A percentile compares a stretch with the other conserved stretches of the same genome.
These are phyloP conservation scores for Stenodema calcarata DNA, from an alignment of 2,888 invertebrate species.

Conservation along the genomic window DNA sequence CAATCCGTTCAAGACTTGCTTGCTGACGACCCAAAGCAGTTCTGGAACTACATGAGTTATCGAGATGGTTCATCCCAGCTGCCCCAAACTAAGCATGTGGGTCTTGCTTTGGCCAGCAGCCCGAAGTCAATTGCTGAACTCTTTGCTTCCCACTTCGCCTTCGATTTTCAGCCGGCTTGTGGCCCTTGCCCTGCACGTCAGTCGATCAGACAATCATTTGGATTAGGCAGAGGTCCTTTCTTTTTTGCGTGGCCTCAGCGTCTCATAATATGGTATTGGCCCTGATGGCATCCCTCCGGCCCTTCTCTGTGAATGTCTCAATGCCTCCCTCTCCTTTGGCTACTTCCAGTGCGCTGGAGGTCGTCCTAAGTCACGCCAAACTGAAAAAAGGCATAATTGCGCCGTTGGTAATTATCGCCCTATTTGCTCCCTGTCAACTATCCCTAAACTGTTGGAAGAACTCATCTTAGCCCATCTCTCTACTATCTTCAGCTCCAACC, in stretches of 20 bases:
- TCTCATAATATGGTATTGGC: not conserved
- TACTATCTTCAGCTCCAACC: not conserved
- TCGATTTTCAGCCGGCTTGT: not conserved
- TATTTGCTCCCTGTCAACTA: constrained; percentile 3
- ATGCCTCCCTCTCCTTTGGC: not conserved
- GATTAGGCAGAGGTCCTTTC: not conserved
- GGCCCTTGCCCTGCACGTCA: not conserved
- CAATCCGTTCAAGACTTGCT: not conserved
- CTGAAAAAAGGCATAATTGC: not conserved
- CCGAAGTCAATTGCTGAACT: not conserved
- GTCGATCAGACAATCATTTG: not conserved
- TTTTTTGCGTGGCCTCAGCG: not conserved
- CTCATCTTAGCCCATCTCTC: not conserved
- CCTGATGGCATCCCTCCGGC: not conserved
- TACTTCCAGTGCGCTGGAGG: not conserved
- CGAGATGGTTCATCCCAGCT: not conserved
- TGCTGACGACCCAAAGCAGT: not conserved
- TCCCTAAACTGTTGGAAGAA: constrained; percentile 26
- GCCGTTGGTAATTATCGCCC: not conserved
- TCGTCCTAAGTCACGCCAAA: constrained; percentile 11
- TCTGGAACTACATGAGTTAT: constrained; percentile 20
- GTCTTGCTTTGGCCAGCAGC: not conserved
- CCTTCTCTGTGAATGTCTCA: not conserved
- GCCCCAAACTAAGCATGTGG: not conserved
- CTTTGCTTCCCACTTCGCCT: not conserved